Conservation (phyloP, 2,797 vertebrate genomes). For the Lophotriccus pileatus region DNA sequence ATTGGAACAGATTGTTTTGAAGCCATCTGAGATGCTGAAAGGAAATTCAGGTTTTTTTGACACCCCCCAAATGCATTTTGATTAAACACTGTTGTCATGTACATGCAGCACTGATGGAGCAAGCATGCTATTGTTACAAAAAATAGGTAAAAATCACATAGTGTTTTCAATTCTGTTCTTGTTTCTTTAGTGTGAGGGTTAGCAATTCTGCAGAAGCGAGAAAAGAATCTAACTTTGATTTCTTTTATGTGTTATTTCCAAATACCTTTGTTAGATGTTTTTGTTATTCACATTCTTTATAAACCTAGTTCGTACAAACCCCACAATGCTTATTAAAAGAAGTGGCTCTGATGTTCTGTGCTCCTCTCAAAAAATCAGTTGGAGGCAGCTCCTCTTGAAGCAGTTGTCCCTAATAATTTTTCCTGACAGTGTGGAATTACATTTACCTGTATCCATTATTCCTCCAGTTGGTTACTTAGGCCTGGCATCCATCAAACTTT, state of each 20-base stretch:
- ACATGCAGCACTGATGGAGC: not conserved
- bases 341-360: not conserved
- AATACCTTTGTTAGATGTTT: not conserved
- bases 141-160: not conserved
- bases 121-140: not conserved
- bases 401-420: conserved; percentile 33
- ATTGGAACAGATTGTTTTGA: not conserved
- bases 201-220: not conserved
- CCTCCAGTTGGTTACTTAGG: not conserved
- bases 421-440: conserved; percentile 29
- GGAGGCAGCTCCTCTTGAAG: conserved; percentile 26
- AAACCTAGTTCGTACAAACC: not conserved
- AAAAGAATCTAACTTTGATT: not conserved
- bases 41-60: not conserved
- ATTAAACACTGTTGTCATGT: not conserved
- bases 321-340: not conserved
- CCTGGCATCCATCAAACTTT: not conserved
- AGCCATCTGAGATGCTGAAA: not conserved
- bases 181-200: not conserved
- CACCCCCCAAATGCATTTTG: not conserved
- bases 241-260: not conserved
- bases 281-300: not conserved
- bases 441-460: not conserved
- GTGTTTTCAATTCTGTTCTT: not conserved
- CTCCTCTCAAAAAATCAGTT: not conserved